Base-by-base conservation (phyloP, 2,888 invertebrate species). In the Leucophenga montana region DNA sequence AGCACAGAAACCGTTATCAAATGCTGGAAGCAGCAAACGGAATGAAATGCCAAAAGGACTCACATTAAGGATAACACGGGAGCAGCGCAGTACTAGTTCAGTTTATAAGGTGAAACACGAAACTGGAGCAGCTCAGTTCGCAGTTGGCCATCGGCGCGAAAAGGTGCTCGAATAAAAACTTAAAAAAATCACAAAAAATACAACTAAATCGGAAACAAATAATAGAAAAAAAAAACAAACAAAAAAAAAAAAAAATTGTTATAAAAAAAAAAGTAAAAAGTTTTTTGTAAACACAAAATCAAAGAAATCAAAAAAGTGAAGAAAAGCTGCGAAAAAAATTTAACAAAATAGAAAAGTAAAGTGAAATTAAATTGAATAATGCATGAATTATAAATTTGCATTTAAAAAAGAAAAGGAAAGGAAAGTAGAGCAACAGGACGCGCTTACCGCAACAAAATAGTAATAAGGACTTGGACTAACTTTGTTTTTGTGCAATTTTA, bases 91-190 rank as follows among this genome's bases (percentile, higher is more conserved):
- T 59, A 22, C 65, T 73, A 39, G 39, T 39, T 1, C 1, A 39
- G 70, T 74, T 80, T 82, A 81, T 77, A 83, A 83, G 84, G 79
- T 77, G 79, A 77, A 78, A 74, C 73, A 73, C 83, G 78, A 78
- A 80, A 79, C 76, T 78, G 79, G 79, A 80, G 83, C 80, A 84
- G 74, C 79, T 85, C 85, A 85, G 85, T 85, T 84, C 83, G 84
- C 83, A 84, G 80, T 85, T 83, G 85, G 85, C 85, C 80, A 82
- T 85, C 85, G 82, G 78, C 75, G 85, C 77, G 74, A 82, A 39
- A 78, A 79, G 80, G 85, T 85, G 77, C 79, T 74, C 67, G 69
- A 70, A 67, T n/a, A n/a, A n/a, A n/a, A n/a, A n/a, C n/a, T n/a
- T n/a, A n/a, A 69, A 70, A 75, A 70, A 71, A 70, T 72, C 62